Conservation (phyloP, 2,888 invertebrate genomes). For the Scaptodrosophila latifasciaeformis region DNA sequence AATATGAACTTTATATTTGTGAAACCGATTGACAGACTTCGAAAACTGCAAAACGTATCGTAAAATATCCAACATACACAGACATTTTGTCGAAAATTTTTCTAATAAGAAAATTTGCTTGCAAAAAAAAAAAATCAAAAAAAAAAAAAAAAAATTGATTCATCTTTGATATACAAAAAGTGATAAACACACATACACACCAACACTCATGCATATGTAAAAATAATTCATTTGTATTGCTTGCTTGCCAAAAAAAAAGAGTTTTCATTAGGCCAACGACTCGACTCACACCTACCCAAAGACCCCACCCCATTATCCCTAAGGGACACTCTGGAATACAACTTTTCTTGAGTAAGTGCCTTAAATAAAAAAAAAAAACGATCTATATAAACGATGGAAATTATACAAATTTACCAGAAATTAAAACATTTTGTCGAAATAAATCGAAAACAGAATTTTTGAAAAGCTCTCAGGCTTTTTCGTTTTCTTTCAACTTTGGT, state of each 20-base stretch:
- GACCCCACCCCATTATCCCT: conserved; percentile 8
- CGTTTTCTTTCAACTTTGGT: no score
- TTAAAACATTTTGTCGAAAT: no score
- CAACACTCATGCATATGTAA: no score
- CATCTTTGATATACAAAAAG: conserved; percentile 28
- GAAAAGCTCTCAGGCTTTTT: no score
- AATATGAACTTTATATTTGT: conserved; percentile 26
- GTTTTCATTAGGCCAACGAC: no score
- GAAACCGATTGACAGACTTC: conserved; percentile 53
- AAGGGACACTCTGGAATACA: conserved; percentile 38
- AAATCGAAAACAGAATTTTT: no score
- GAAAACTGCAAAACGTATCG: conserved; percentile 35
- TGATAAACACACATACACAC: conserved; percentile 34
- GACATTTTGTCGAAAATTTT: conserved; percentile 24
- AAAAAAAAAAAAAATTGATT: no score
- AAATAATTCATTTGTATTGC: no score
- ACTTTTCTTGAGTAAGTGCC: conserved; percentile 60
- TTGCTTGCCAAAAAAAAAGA: no score
- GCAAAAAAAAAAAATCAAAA: conserved; percentile 5
- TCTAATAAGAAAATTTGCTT: conserved; percentile 24
- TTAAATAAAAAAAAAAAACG: conserved; percentile 22
- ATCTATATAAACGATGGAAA: no score
- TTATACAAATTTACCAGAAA: no score
- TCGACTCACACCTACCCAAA: no score
- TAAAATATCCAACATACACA: conserved; percentile 31